phyloP scores from a whole-genome alignment of 1,140 invertebrate species.

The Conus betulinus region DNA sequence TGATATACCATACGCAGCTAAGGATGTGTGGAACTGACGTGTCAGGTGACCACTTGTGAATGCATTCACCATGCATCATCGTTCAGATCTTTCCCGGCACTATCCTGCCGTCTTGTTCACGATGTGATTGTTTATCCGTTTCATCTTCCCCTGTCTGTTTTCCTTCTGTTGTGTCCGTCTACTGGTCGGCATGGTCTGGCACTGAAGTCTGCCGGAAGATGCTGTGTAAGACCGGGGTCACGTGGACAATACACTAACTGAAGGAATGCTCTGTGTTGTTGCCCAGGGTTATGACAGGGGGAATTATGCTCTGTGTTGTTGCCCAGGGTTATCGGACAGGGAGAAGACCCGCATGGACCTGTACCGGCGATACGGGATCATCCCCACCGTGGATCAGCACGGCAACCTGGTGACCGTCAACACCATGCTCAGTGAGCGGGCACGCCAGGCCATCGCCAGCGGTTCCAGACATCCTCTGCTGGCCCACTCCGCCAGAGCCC shows the following conservation, averaged over 20 bases:
- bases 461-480: constrained; percentile 24
- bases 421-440: constrained; percentile 60
- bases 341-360: constrained; percentile 54
- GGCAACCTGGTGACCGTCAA: constrained; percentile 54
- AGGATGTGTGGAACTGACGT: no score
- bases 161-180: background rate
- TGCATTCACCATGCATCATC: no score
- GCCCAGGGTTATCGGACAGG: constrained; percentile 46
- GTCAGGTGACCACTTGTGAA: no score
- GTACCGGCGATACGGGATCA: constrained; percentile 60
- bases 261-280: background rate
- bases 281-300: constrained; percentile 48
- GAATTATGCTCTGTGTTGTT: background rate
- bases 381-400: constrained; percentile 48
- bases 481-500: background rate
- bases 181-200: background rate
- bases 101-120: no score
- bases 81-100: no score
- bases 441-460: constrained; percentile 40
- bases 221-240: background rate
- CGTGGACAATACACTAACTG: background rate
- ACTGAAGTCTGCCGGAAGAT: background rate
- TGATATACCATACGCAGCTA: no score
- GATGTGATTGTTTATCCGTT: no score
- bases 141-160: background rate